Conservation (phyloP, 1,140 invertebrate genomes). For the Drosophila trapezifrons region DNA sequence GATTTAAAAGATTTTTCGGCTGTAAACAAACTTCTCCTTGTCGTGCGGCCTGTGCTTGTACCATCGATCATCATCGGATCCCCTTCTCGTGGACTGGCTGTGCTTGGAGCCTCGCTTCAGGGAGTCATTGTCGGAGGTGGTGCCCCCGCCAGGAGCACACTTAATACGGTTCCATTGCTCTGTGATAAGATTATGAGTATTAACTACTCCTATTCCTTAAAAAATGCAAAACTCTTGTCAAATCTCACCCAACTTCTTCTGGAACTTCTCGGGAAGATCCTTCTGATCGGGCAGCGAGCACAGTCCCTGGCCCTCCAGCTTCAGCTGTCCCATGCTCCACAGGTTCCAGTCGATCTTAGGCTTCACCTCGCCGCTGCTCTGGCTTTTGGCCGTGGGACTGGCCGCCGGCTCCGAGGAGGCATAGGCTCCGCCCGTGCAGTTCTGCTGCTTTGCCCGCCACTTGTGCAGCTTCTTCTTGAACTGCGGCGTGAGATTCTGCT, state of each 20-base stretch:
- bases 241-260: conserved; percentile 87
- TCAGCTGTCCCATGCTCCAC: conserved; percentile 86
- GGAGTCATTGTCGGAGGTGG: conserved; percentile 72
- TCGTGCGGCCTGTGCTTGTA: conserved; percentile 76
- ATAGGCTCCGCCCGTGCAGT: conserved; percentile 46
- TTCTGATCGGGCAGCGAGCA: conserved; percentile 85
- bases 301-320: conserved; percentile 82
- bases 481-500: conserved; percentile 89
- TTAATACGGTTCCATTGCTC: conserved; percentile 89
- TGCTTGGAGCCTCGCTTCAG: conserved; percentile 67
- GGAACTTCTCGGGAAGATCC: conserved; percentile 88
- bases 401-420: conserved; percentile 62
- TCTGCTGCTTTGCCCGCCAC: conserved; percentile 90
- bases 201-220: no score
- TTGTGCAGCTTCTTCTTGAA: conserved; percentile 93
- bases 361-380: conserved; percentile 58
- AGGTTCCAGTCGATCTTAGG: conserved; percentile 90
- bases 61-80: conserved; percentile 77
- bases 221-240: background rate
- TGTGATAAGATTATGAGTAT: conserved; percentile 34
- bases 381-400: conserved; percentile 84
- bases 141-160: conserved; percentile 58
- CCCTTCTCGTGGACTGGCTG: conserved; percentile 48
- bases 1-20: background rate
- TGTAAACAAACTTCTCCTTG: conserved; percentile 69